A percentile compares a stretch with the other conserved stretches of the same genome.
Conservation (phyloP, 1,140 invertebrate genomes). For the Olivierus martensii region DNA sequence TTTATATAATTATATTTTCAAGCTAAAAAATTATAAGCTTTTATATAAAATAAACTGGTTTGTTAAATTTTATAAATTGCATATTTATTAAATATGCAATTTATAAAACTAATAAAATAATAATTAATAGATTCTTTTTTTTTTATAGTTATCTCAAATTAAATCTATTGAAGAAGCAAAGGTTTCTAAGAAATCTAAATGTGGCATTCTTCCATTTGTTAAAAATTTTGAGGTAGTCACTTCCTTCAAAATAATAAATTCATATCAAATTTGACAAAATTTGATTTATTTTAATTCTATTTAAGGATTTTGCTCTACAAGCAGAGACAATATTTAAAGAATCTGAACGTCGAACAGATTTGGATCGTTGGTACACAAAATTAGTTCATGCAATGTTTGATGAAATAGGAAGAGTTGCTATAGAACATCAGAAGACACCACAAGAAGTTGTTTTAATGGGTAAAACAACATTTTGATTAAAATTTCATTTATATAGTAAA, state of each 20-base stretch:
- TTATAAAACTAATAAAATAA: too few species aligned
- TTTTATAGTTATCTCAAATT: conserved; percentile 51
- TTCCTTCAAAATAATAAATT: conserved; percentile 8
- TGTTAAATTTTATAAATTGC: too few species aligned
- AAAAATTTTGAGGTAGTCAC: conserved; percentile 73
- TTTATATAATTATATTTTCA: too few species aligned
- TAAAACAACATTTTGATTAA: too few species aligned
- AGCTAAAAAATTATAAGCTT: too few species aligned
- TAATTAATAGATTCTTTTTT: too few species aligned
- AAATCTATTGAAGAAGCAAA: conserved; percentile 63
- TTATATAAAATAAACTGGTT: too few species aligned
- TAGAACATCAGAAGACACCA: conserved; percentile 85
- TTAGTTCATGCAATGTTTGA: conserved; percentile 76
- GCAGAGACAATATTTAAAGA: conserved; percentile 76
- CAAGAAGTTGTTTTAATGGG: conserved; percentile 81
- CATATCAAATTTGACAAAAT: background rate
- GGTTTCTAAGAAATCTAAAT: conserved; percentile 56
- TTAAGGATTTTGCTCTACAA: conserved; percentile 64
- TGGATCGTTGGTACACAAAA: conserved; percentile 88
- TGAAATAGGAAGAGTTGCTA: conserved; percentile 59
- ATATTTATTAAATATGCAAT: too few species aligned
- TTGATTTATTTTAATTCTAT: background rate
- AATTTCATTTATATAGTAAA: too few species aligned
- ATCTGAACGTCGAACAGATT: conserved; percentile 77
- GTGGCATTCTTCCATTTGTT: conserved; percentile 83